A percentile compares a stretch with the other conserved stretches of the same genome.
These are phyloP conservation scores for Typhlichthys subterraneus DNA, from an alignment of 2,797 vertebrate genomes.

Conservation along the genomic window DNA sequence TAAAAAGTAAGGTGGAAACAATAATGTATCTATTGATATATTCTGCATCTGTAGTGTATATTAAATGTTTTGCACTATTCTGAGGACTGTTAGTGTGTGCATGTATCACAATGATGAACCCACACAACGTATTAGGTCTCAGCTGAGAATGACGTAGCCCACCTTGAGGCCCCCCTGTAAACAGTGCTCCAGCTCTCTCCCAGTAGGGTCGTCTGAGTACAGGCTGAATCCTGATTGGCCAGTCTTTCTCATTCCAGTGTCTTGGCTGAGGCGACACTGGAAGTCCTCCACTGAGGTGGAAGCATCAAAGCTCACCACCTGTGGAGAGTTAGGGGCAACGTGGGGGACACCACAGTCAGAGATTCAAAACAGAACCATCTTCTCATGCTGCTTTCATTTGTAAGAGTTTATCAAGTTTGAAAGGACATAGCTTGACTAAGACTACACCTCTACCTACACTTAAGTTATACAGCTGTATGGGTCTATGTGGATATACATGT, in stretches of 20 bases:
- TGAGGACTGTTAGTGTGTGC: too few relatives aligned
- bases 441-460: not conserved
- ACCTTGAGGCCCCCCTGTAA: constrained; percentile 94
- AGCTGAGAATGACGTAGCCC: not conserved
- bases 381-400: not conserved
- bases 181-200: constrained; percentile 89
- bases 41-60: too few relatives aligned
- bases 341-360: not conserved
- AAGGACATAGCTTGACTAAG: not conserved
- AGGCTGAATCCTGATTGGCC: constrained; percentile 90
- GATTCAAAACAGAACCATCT: not conserved
- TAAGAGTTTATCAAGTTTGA: not conserved
- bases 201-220: constrained; percentile 94
- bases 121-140: too few relatives aligned
- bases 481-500: too few relatives aligned
- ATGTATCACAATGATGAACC: not conserved
- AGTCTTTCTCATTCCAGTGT: constrained; percentile 90
- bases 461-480: too few relatives aligned
- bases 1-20: too few relatives aligned
- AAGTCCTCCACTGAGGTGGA: constrained; percentile 98
- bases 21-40: too few relatives aligned
- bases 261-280: constrained; percentile 92
- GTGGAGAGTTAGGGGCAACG: not conserved
- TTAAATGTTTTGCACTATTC: too few relatives aligned
- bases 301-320: constrained; percentile 98